These are phyloP conservation scores for Paratilapia polleni DNA, from an alignment of 2,113 vertebrate genomes.

Conservation along the genomic window DNA sequence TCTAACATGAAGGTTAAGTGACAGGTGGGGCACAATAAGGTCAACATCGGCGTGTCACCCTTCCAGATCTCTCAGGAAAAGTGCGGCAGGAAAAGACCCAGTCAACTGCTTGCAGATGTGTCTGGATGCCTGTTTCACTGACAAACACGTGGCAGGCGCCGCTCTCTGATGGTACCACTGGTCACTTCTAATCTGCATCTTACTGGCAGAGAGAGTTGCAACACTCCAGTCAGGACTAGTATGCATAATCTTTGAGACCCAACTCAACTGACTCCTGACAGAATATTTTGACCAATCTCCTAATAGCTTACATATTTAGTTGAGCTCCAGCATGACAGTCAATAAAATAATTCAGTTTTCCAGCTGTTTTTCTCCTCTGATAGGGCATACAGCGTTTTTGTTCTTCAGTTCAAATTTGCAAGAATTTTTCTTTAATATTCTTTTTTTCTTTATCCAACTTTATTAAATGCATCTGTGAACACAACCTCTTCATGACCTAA, in stretches of 20 bases:
- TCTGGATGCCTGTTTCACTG: constrained; percentile 76
- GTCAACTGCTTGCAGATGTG: constrained; percentile 87
- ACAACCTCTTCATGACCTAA: too few relatives aligned
- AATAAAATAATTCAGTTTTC: background rate
- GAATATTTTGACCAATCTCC: constrained; percentile 60
- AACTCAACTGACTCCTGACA: constrained; percentile 47
- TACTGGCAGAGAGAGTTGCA: constrained; percentile 56
- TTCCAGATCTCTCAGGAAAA: constrained; percentile 78
- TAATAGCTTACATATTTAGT: constrained; percentile 45
- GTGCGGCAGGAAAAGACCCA: constrained; percentile 75
- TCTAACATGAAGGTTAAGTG: constrained; percentile 83
- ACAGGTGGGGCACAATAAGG: constrained; percentile 80
- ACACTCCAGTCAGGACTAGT: constrained; percentile 50
- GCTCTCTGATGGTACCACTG: constrained; percentile 77
- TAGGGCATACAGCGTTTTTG: background rate
- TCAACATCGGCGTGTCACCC: constrained; percentile 77
- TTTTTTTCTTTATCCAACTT: background rate
- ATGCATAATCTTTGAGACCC: constrained; percentile 52
- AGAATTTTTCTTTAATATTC: rapidly evolving
- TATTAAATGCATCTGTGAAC: too few relatives aligned
- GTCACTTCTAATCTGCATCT: constrained; percentile 83
- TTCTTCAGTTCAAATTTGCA: background rate
- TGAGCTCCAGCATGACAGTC: background rate
- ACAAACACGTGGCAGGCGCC: constrained; percentile 80
- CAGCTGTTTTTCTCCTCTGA: background rate